Evolutionary conservation across 2,113 vertebrate genomes (phyloP).

Genomic region (Erpornis zantholeuca): DNA sequence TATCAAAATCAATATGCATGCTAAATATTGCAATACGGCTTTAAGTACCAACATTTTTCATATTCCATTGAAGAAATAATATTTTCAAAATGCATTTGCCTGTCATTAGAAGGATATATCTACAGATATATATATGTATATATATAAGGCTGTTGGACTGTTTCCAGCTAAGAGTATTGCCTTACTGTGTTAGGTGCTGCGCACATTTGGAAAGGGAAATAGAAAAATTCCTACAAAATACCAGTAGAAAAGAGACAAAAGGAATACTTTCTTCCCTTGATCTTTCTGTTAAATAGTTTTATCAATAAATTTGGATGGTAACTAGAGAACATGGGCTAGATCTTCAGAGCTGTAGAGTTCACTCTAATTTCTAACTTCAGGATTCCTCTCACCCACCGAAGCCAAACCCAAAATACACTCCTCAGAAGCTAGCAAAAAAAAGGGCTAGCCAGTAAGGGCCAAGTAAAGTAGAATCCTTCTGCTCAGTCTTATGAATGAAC

Average conservation of each 20-base stretch:
- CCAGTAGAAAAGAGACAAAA: neutral
- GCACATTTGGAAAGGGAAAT: neutral
- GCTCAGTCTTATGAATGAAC: neutral
- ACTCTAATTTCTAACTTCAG: neutral
- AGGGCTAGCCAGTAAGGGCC: neutral
- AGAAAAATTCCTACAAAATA: neutral
- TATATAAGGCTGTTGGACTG: neutral
- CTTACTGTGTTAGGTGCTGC: neutral
- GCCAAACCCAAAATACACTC: neutral
- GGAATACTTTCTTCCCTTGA: neutral
- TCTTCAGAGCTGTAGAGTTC: neutral
- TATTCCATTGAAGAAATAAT: neutral
- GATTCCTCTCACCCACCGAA: neutral
- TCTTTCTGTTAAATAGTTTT: neutral
- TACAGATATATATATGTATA: neutral
- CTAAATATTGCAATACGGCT: neutral
- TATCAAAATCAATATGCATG: slow-evolving; percentile 11
- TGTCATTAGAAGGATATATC: neutral
- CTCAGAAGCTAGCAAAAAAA: neutral
- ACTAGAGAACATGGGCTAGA: neutral
- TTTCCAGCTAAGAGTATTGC: neutral
- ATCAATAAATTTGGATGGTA: neutral
- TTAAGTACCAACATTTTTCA: slow-evolving; percentile 3
- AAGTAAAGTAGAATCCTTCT: neutral
- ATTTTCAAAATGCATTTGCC: neutral